These are phyloP conservation scores for Diachrysia chrysitis DNA, from an alignment of 2,888 invertebrate species.

Conservation along the genomic window DNA sequence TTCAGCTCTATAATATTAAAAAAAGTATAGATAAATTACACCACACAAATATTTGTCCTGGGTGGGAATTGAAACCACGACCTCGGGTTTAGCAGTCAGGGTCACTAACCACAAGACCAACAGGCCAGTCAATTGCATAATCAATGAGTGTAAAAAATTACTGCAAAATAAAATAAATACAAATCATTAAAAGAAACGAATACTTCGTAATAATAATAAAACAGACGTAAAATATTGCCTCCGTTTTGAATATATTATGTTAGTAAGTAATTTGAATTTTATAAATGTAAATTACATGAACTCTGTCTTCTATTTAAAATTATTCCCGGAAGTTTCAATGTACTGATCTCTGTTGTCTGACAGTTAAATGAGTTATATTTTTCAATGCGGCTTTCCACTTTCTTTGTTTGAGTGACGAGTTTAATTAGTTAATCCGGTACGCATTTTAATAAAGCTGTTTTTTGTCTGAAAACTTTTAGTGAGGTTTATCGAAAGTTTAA, in stretches of 20 bases:
- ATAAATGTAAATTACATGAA: slow-evolving; percentile 4
- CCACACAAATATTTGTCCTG: too few relatives aligned
- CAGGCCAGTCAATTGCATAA: not conserved
- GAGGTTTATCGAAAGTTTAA: too few relatives aligned
- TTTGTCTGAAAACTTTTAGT: too few relatives aligned
- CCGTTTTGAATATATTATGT: not conserved
- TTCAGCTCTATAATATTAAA: too few relatives aligned
- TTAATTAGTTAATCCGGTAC: not conserved
- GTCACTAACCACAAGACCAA: too few relatives aligned
- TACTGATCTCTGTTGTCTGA: not conserved
- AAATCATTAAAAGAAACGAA: not conserved
- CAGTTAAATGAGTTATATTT: slow-evolving; percentile 6
- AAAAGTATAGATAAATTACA: too few relatives aligned
- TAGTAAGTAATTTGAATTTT: not conserved
- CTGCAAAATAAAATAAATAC: too few relatives aligned
- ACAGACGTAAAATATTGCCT: not conserved
- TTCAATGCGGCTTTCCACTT: not conserved
- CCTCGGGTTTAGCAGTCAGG: too few relatives aligned
- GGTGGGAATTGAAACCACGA: too few relatives aligned
- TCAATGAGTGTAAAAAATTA: too few relatives aligned
- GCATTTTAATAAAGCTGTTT: too few relatives aligned
- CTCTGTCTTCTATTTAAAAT: slow-evolving; percentile 3
- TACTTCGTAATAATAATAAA: not conserved
- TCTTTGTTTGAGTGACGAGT: slow-evolving; percentile 3
- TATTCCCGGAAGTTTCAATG: not conserved